phyloP scores from a whole-genome alignment of 1,140 invertebrate species.

The Pseudomyrmex gracilis region DNA sequence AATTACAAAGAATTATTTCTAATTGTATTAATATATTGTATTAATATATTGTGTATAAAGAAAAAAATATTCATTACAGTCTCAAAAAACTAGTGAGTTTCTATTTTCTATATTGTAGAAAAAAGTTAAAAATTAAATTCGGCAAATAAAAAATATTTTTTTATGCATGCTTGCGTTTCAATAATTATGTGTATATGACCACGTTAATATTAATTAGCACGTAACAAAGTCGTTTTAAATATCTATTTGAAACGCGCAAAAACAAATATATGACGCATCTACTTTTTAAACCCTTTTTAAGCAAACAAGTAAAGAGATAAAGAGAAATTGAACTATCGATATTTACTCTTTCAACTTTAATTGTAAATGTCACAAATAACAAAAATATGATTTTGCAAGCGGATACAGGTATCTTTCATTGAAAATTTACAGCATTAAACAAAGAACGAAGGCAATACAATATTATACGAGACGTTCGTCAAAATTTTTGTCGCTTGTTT shows the following conservation, averaged over 20 bases:
- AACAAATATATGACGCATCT: background rate
- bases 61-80: too few relatives aligned
- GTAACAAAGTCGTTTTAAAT: background rate
- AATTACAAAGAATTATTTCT: too few relatives aligned
- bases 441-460: background rate
- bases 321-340: background rate
- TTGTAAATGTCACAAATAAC: background rate
- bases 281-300: constrained; percentile 4
- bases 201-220: background rate
- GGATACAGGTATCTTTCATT: background rate
- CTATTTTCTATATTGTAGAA: too few relatives aligned
- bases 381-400: background rate
- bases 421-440: background rate
- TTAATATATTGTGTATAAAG: too few relatives aligned
- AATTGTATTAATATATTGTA: too few relatives aligned
- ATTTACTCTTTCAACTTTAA: background rate
- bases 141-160: too few relatives aligned
- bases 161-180: too few relatives aligned
- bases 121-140: too few relatives aligned
- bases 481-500: background rate
- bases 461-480: background rate
- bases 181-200: too few relatives aligned
- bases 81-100: too few relatives aligned
- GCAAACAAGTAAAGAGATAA: background rate
- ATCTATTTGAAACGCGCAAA: background rate